These are phyloP conservation scores for Orchesellides sinensis DNA, from an alignment of 2,888 invertebrate genomes.

Conservation along the genomic window DNA sequence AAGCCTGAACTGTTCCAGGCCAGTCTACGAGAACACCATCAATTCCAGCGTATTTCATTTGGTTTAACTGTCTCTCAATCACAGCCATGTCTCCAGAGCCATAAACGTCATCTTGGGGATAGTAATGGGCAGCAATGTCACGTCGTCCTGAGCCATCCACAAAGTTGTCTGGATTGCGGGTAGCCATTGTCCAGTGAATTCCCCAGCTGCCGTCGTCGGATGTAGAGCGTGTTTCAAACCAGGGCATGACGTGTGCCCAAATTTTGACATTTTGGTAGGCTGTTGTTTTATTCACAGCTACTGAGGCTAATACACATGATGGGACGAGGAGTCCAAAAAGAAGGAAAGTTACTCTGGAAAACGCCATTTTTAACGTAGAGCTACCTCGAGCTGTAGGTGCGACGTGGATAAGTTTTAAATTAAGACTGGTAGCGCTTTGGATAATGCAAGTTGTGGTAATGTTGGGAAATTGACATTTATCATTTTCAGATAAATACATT, in stretches of 20 bases:
- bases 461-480: too few species aligned
- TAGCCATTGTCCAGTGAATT: slow-evolving; percentile 73
- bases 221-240: slow-evolving; percentile 68
- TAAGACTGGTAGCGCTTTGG: too few species aligned
- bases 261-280: slow-evolving; percentile 58
- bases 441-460: too few species aligned
- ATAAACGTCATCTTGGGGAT: slow-evolving; percentile 71
- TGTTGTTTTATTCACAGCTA: slow-evolving; percentile 15
- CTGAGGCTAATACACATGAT: not conserved
- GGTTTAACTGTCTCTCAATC: slow-evolving; percentile 67
- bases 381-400: not conserved
- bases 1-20: slow-evolving; percentile 66
- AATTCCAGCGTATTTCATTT: slow-evolving; percentile 71
- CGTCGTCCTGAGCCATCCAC: slow-evolving; percentile 55
- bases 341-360: not conserved
- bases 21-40: slow-evolving; percentile 72
- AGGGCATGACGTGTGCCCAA: slow-evolving; percentile 72
- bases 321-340: not conserved
- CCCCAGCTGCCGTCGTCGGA: slow-evolving; percentile 67
- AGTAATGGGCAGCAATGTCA: slow-evolving; percentile 71
- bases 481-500: too few species aligned
- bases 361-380: not conserved
- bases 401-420: not conserved
- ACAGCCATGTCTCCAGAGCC: slow-evolving; percentile 62
- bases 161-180: slow-evolving; percentile 67